These are phyloP conservation scores for Otolemur garnettii DNA, from an alignment of 2,113 vertebrate species.

Conservation along the genomic window DNA sequence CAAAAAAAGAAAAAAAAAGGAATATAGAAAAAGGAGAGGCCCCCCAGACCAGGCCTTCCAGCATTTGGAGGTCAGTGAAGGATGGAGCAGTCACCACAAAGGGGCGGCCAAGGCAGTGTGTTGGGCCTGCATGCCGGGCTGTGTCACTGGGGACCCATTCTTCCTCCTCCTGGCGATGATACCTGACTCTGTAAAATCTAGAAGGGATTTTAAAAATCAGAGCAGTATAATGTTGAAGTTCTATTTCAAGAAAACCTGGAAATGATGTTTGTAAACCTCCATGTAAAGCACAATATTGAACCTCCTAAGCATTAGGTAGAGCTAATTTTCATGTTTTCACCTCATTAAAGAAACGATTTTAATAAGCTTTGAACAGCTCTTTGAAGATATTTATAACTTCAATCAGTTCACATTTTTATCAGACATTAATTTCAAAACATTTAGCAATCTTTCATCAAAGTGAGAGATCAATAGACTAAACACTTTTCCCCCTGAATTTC, in stretches of 20 bases:
- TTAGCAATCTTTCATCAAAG: constrained; percentile 16
- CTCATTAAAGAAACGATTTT: constrained; percentile 61
- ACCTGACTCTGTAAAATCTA: background rate
- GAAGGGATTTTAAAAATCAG: background rate
- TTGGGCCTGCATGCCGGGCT: rapidly evolving
- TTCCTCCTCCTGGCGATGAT: background rate
- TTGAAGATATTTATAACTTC: constrained; percentile 77
- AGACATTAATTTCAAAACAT: constrained; percentile 50
- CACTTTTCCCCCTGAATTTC: background rate
- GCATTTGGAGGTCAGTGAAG: too few relatives aligned
- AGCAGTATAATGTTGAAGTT: background rate
- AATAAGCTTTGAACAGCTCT: constrained; percentile 28
- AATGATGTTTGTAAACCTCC: background rate
- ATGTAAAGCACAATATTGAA: background rate
- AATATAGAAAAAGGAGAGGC: background rate
- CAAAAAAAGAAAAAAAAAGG: too few relatives aligned
- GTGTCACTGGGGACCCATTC: rapidly evolving
- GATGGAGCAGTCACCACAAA: rapidly evolving
- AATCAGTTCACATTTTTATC: constrained; percentile 42
- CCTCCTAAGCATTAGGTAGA: background rate
- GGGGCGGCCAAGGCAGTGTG: rapidly evolving
- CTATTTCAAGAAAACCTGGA: background rate
- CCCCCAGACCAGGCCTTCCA: rapidly evolving
- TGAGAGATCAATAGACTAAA: constrained; percentile 7
- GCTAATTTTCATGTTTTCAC: constrained; percentile 14